Conservation (phyloP, 2,113 vertebrate genomes). For the Rafetus swinhoei region DNA sequence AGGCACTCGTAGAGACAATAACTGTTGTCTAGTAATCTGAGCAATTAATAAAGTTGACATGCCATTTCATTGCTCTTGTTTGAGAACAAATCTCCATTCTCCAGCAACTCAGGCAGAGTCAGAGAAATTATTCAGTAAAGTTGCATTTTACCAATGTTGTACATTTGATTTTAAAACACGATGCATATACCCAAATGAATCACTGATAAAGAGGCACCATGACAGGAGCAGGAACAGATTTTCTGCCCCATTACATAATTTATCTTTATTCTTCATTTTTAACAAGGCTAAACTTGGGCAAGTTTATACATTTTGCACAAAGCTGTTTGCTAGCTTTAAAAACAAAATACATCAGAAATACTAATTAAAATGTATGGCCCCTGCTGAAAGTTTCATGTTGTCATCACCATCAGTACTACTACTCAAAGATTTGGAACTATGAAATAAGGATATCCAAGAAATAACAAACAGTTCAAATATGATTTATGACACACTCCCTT, state of each 20-base stretch:
- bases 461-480: background rate
- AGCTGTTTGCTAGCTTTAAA: conserved; percentile 16
- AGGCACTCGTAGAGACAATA: background rate
- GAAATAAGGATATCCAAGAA: background rate
- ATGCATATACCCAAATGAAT: background rate
- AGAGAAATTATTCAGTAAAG: background rate
- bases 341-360: conserved; percentile 1
- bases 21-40: background rate
- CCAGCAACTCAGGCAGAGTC: background rate
- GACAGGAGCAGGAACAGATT: background rate
- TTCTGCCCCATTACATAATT: conserved; percentile 33
- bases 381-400: background rate
- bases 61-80: accelerated
- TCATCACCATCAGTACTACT: background rate
- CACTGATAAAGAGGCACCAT: conserved; percentile 8
- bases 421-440: background rate
- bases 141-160: background rate
- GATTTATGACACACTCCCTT: background rate
- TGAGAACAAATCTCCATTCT: background rate
- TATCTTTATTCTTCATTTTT: conserved; percentile 37
- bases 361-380: background rate
- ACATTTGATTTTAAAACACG: background rate
- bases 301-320: conserved; percentile 7
- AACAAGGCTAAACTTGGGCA: conserved; percentile 49
- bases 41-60: background rate